These are phyloP conservation scores for Puma concolor DNA, from an alignment of 2,113 vertebrate genomes.

Conservation along the genomic window DNA sequence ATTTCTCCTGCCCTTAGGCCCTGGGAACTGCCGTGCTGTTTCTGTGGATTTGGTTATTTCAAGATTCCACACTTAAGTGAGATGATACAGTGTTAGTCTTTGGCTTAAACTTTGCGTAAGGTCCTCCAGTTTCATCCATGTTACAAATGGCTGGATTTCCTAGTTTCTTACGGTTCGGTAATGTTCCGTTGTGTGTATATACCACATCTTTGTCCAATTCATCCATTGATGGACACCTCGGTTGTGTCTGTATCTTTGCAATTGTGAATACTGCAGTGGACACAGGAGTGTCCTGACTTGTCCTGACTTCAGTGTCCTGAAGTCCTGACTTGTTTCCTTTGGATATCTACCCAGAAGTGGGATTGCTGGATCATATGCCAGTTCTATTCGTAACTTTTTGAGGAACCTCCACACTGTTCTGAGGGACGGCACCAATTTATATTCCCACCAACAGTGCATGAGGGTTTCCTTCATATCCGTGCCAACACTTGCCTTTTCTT, in stretches of 20 bases:
- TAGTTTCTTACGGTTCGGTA: background rate
- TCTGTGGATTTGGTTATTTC: background rate
- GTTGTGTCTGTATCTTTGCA: too few relatives aligned
- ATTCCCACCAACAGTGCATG: background rate
- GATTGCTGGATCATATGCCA: background rate
- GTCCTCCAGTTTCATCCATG: background rate
- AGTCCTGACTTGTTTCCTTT: background rate
- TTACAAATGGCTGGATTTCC: background rate
- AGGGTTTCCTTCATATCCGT: background rate
- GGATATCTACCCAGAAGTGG: background rate
- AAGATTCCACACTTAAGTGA: background rate
- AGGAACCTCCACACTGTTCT: background rate
- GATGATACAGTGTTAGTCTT: background rate
- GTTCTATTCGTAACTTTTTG: background rate
- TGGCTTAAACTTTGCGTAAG: background rate
- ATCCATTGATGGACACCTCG: background rate
- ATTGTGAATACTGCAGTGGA: background rate
- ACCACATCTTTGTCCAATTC: background rate
- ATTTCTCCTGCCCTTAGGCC: too few relatives aligned
- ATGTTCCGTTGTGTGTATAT: background rate
- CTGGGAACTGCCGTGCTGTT: background rate
- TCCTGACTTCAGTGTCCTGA: background rate
- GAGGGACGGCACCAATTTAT: background rate
- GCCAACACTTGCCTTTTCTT: background rate
- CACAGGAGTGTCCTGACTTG: too few relatives aligned